Percentiles rank a stretch among this genome's conserved stretches.
Evolutionary conservation across 1,140 invertebrate species (phyloP).

Genomic region (Papilio aristodemus): DNA sequence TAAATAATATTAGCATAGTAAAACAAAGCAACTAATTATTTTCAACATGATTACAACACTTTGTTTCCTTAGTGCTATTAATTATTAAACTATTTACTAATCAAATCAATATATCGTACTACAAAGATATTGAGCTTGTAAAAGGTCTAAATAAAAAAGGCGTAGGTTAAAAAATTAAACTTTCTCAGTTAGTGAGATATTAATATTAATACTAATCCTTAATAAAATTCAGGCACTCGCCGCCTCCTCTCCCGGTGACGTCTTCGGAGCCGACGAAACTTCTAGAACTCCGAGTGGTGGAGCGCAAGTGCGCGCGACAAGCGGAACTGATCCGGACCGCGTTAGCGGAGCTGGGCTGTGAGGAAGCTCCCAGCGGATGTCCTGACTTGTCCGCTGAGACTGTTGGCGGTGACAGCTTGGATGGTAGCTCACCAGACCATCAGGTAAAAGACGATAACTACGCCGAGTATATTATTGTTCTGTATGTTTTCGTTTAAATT

Average conservation of each 20-base stretch:
- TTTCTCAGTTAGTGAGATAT: neutral
- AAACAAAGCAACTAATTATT: neutral
- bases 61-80: no score
- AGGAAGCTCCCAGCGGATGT: conserved; percentile 91
- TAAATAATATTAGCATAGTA: neutral
- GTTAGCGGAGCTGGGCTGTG: conserved; percentile 91
- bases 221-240: conserved; percentile 63
- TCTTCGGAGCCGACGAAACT: conserved; percentile 69
- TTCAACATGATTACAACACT: no score
- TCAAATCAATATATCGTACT: no score
- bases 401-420: conserved; percentile 68
- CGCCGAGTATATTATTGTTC: no score
- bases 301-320: conserved; percentile 89
- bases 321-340: conserved; percentile 90
- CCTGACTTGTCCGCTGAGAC: conserved; percentile 82
- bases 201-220: neutral
- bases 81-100: no score
- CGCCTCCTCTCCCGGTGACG: conserved; percentile 64
- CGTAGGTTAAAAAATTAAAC: no score
- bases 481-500: no score
- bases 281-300: conserved; percentile 85
- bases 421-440: conserved; percentile 72
- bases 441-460: conserved; percentile 50
- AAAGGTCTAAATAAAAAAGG: no score
- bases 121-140: no score